Evolutionary conservation across 2,797 vertebrate genomes (phyloP).

Genomic region (Xiphophorus birchmanni): DNA sequence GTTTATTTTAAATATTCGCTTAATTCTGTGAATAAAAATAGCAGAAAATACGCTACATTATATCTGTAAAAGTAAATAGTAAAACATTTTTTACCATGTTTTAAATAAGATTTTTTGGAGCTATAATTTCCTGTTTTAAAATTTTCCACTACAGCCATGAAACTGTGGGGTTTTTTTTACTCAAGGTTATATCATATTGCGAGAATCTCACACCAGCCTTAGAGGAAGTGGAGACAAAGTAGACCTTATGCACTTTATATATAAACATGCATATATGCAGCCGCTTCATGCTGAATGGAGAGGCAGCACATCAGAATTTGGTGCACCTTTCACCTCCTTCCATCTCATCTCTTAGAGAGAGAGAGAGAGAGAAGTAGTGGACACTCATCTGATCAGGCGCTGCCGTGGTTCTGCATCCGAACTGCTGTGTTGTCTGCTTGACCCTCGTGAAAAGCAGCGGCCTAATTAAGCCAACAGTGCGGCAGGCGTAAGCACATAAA

Average conservation of each 20-base stretch:
- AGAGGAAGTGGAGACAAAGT: neutral
- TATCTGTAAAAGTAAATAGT: neutral
- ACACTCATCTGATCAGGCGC: conserved; percentile 74
- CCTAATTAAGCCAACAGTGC: conserved; percentile 80
- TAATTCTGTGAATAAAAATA: neutral
- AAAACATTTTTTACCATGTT: neutral
- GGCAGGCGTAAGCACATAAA: conserved; percentile 78
- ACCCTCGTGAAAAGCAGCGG: conserved; percentile 64
- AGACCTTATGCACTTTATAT: neutral
- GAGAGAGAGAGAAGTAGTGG: conserved; percentile 47
- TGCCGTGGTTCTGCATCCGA: conserved; percentile 56
- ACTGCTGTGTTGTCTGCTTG: conserved; percentile 68
- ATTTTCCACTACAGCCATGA: neutral
- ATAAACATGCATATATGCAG: conserved; percentile 20
- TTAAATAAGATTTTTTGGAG: neutral
- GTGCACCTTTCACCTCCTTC: conserved; percentile 68
- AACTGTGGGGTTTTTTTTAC: neutral
- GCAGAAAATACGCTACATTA: neutral
- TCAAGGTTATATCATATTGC: neutral
- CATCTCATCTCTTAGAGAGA: conserved; percentile 36
- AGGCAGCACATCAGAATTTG: conserved; percentile 40
- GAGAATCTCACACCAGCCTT: neutral
- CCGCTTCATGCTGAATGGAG: conserved; percentile 20
- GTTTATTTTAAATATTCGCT: neutral
- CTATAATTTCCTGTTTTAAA: neutral